phyloP scores from a whole-genome alignment of 2,888 invertebrate genomes.

The Gandaritis pyraliata region DNA sequence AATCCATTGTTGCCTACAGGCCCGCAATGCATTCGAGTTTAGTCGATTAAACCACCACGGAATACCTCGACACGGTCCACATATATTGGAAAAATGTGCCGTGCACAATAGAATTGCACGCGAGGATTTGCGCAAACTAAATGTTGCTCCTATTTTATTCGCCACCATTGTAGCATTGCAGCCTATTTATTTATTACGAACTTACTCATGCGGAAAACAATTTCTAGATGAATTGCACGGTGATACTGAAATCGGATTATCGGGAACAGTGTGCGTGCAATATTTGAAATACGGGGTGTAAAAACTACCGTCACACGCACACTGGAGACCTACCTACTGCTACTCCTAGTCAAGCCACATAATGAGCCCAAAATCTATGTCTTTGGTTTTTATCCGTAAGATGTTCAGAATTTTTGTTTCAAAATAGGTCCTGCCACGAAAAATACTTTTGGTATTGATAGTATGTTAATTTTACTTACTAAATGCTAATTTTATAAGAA shows the following conservation, averaged over 20 bases:
- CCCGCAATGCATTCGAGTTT: conserved; percentile 63
- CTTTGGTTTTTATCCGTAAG: no score
- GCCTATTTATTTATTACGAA: conserved; percentile 29
- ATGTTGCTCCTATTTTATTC: conserved; percentile 48
- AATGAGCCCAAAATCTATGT: no score
- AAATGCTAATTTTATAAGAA: no score
- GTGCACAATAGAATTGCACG: conserved; percentile 55
- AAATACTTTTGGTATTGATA: no score
- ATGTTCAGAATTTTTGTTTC: no score
- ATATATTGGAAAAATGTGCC: conserved; percentile 60
- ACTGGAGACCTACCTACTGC: no score
- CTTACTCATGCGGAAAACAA: conserved; percentile 19
- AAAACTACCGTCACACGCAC: no score
- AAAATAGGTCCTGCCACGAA: no score
- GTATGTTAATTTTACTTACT: no score
- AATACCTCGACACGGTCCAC: conserved; percentile 61
- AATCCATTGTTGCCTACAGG: conserved; percentile 61
- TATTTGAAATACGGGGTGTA: conserved; percentile 9
- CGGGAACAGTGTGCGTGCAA: conserved; percentile 8
- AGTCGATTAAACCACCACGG: conserved; percentile 67
- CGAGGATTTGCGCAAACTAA: conserved; percentile 54
- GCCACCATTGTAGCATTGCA: conserved; percentile 48
- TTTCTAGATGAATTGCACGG: conserved; percentile 22
- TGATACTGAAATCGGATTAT: conserved; percentile 17
- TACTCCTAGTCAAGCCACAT: no score